Evolutionary conservation across 2,113 vertebrate genomes (phyloP).

Genomic region (Pristiophorus japonicus): DNA sequence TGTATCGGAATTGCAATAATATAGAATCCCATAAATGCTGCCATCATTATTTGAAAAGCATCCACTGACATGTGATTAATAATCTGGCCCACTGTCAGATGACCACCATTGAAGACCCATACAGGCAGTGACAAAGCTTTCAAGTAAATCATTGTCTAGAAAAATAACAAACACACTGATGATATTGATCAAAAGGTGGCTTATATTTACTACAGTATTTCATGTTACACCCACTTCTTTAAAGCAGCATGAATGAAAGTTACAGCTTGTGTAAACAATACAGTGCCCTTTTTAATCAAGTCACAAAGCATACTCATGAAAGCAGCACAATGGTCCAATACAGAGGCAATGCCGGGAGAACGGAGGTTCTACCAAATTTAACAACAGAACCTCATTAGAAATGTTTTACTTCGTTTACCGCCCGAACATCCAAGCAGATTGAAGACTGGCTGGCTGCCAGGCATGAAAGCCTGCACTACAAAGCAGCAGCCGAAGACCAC

Average conservation of each 20-base stretch:
- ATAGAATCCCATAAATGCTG: conserved; percentile 29
- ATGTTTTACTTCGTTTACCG: too few relatives aligned
- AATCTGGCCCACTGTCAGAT: conserved; percentile 23
- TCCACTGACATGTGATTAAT: conserved; percentile 33
- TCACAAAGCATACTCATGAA: neutral
- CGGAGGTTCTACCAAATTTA: too few relatives aligned
- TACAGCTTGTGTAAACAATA: neutral
- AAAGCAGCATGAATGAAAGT: neutral
- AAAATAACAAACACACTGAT: neutral
- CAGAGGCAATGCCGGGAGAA: too few relatives aligned
- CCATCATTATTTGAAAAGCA: conserved; percentile 29
- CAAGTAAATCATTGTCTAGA: conserved; percentile 27
- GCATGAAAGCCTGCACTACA: neutral
- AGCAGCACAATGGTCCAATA: too few relatives aligned
- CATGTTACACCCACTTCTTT: neutral
- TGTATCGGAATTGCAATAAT: conserved; percentile 26
- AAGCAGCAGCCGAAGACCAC: neutral
- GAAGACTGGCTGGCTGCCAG: neutral
- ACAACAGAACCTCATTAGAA: too few relatives aligned
- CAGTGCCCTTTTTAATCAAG: neutral
- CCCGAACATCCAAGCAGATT: neutral
- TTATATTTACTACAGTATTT: neutral
- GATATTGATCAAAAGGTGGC: neutral
- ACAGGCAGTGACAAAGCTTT: conserved; percentile 13
- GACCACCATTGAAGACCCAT: neutral